phyloP scores from a whole-genome alignment of 2,888 invertebrate genomes.

The Spialia ferax region DNA sequence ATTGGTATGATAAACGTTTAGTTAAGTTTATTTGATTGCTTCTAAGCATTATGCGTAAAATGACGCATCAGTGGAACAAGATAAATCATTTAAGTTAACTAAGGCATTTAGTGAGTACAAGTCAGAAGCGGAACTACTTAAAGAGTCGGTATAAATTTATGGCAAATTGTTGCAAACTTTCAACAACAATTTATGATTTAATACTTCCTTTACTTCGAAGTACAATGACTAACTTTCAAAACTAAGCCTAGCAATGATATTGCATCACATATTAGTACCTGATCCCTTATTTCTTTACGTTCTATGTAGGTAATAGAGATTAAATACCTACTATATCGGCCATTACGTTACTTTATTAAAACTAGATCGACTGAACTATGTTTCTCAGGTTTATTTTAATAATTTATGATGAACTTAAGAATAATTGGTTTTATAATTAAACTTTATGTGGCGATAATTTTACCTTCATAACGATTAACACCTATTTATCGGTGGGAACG shows the following conservation, averaged over 20 bases:
- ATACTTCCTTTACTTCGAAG: constrained; percentile 17
- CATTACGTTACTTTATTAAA: constrained; percentile 13
- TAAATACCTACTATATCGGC: constrained; percentile 13
- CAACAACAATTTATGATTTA: constrained; percentile 37
- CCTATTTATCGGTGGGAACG: constrained; percentile 3
- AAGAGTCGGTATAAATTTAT: constrained; percentile 31
- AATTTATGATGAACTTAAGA: constrained; percentile 15
- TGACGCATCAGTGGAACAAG: background rate
- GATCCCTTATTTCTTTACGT: constrained; percentile 26
- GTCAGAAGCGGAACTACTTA: constrained; percentile 25
- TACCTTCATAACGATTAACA: background rate
- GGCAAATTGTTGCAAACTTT: constrained; percentile 34
- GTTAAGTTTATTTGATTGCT: too few species aligned
- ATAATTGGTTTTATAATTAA: constrained; percentile 6
- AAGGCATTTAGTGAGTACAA: constrained; percentile 19
- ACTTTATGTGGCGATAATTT: constrained; percentile 12
- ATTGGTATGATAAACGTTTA: too few species aligned
- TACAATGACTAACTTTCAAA: constrained; percentile 30
- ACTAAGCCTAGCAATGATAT: constrained; percentile 11
- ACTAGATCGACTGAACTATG: constrained; percentile 6
- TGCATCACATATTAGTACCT: constrained; percentile 14
- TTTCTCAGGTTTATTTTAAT: constrained; percentile 5
- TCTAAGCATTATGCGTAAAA: too few species aligned
- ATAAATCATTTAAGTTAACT: constrained; percentile 7
- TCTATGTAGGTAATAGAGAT: background rate